phyloP scores from a whole-genome alignment of 2,113 vertebrate genomes.

The Harpagus bidentatus region DNA sequence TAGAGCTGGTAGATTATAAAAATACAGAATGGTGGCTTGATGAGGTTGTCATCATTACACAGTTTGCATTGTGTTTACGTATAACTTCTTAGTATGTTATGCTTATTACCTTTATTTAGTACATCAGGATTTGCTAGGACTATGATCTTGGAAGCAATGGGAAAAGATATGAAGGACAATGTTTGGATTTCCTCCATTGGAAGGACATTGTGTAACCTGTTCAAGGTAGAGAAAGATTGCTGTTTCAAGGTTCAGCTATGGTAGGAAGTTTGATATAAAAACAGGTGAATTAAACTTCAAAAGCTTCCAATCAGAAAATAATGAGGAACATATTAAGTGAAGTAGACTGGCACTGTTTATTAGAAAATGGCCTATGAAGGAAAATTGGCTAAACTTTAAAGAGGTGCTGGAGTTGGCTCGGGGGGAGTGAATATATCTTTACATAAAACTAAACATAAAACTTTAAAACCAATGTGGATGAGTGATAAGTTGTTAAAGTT shows the following conservation, averaged over 20 bases:
- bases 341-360: conserved; percentile 5
- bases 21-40: not conserved
- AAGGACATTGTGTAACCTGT: not conserved
- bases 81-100: not conserved
- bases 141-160: not conserved
- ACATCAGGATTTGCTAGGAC: accelerated
- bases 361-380: conserved; percentile 44
- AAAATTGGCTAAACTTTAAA: conserved; percentile 59
- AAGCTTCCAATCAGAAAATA: conserved; percentile 29
- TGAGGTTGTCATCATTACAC: not conserved
- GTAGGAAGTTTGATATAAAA: conserved; percentile 3
- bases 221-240: not conserved
- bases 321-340: conserved; percentile 8
- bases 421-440: conserved; percentile 25
- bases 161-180: not conserved
- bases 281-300: conserved; percentile 37
- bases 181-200: accelerated
- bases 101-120: not conserved
- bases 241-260: not conserved
- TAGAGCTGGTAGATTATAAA: not conserved
- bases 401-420: conserved; percentile 30
- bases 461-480: conserved; percentile 34
- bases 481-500: conserved; percentile 64
- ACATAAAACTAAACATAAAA: conserved; percentile 49
- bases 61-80: not conserved